Conservation (phyloP, 1,140 invertebrate species). For the Zaprionus davidi region DNA sequence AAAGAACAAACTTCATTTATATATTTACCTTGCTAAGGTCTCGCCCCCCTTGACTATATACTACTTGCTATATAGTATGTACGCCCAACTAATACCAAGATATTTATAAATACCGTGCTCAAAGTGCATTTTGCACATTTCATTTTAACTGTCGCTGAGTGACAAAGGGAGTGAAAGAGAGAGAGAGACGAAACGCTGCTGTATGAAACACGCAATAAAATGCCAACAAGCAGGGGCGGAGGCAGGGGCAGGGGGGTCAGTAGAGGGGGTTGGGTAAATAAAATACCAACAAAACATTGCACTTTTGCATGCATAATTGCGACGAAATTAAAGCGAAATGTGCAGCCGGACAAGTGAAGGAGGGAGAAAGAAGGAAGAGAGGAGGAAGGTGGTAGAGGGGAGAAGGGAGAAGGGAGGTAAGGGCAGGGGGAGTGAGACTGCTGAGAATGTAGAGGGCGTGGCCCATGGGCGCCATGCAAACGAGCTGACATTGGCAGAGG, state of each 20-base stretch:
- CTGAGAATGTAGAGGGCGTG: constrained; percentile 23
- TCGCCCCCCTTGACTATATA: background rate
- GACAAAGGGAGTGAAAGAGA: background rate
- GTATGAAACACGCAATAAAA: constrained; percentile 69
- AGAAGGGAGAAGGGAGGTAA: too few species aligned
- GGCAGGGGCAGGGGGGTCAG: background rate
- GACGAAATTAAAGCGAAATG: constrained; percentile 76
- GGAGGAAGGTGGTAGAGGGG: too few species aligned
- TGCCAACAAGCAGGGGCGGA: constrained; percentile 49
- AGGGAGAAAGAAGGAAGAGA: background rate
- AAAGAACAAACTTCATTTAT: background rate
- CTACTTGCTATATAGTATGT: background rate
- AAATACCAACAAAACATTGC: constrained; percentile 77
- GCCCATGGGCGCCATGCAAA: constrained; percentile 59
- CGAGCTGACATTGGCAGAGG: constrained; percentile 43
- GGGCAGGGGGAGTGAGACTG: background rate
- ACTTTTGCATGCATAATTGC: constrained; percentile 81
- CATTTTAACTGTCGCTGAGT: constrained; percentile 65
- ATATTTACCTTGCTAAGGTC: too few species aligned
- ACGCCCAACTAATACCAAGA: constrained; percentile 7
- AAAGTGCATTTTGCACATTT: constrained; percentile 71
- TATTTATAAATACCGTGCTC: constrained; percentile 42
- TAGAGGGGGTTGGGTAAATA: background rate
- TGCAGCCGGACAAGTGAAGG: constrained; percentile 33
- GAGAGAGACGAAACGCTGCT: constrained; percentile 10